A percentile compares a stretch with the other conserved stretches of the same genome.
phyloP scores from a whole-genome alignment of 2,113 vertebrate genomes.

The Forbesichthys papilliferus region DNA sequence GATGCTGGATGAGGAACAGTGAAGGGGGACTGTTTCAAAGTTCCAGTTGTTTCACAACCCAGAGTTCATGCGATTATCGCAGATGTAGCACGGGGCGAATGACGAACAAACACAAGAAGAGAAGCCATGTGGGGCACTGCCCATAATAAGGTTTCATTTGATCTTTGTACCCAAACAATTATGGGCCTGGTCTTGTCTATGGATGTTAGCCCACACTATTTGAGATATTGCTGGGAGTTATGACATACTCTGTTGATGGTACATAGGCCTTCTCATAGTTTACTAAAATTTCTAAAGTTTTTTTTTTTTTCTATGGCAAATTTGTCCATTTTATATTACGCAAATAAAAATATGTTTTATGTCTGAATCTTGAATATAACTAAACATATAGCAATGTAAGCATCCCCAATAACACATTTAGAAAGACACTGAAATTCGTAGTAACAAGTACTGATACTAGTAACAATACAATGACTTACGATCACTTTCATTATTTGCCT shows the following conservation, averaged over 20 bases:
- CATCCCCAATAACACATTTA: too few species aligned
- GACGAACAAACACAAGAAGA: conserved; percentile 71
- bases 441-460: too few species aligned
- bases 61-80: conserved; percentile 64
- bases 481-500: too few species aligned
- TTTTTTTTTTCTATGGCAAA: too few species aligned
- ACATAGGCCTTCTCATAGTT: conserved; percentile 35
- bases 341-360: conserved; percentile 22
- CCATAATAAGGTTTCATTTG: conserved; percentile 68
- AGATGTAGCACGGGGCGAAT: conserved; percentile 63
- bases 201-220: conserved; percentile 53
- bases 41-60: conserved; percentile 71
- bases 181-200: conserved; percentile 59
- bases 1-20: conserved; percentile 66
- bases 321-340: conserved; percentile 31
- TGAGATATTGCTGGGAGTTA: conserved; percentile 68
- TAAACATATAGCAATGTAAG: too few species aligned
- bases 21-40: conserved; percentile 57
- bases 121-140: conserved; percentile 58
- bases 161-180: conserved; percentile 63
- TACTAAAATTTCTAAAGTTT: neutral
- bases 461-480: too few species aligned
- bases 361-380: conserved; percentile 26
- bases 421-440: too few species aligned
- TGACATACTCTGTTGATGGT: conserved; percentile 56